Conservation (phyloP, 2,797 vertebrate species). For the Cephalopachus bancanus region DNA sequence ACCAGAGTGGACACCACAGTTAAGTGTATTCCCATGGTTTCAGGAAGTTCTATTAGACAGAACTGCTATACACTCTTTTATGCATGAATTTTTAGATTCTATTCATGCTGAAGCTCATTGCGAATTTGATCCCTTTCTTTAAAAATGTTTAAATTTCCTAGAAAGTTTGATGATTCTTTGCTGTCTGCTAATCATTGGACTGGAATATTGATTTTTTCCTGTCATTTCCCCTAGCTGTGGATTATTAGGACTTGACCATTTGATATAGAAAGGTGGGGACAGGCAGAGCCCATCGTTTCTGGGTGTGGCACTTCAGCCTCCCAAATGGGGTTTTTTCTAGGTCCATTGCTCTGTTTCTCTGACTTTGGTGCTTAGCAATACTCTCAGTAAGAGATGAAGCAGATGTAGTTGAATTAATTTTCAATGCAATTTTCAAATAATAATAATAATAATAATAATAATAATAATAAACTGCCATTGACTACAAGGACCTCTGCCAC, state of each 20-base stretch:
- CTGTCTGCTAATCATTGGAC: neutral
- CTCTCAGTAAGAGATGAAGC: neutral
- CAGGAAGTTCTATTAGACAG: neutral
- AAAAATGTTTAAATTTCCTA: neutral
- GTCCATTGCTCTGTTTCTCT: neutral
- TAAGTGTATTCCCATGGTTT: neutral
- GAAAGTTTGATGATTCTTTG: neutral
- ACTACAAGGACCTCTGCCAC: neutral
- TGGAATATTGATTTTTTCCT: neutral
- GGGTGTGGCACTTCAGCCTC: too few species aligned
- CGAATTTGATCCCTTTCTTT: neutral
- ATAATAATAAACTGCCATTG: neutral
- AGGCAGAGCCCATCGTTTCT: neutral
- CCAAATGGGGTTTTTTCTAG: neutral
- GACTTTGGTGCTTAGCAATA: neutral
- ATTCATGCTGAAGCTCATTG: neutral
- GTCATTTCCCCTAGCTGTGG: neutral
- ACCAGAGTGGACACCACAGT: neutral
- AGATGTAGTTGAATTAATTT: slow-evolving; percentile 3
- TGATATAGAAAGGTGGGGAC: neutral
- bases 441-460: neutral
- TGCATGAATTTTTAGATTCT: neutral
- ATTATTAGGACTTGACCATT: neutral
- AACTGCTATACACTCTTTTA: neutral
- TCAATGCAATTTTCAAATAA: neutral